Percentiles rank a stretch among this genome's conserved stretches.
These are phyloP conservation scores for Drosophila atroscutellata DNA, from an alignment of 2,888 invertebrate genomes.

Conservation along the genomic window DNA sequence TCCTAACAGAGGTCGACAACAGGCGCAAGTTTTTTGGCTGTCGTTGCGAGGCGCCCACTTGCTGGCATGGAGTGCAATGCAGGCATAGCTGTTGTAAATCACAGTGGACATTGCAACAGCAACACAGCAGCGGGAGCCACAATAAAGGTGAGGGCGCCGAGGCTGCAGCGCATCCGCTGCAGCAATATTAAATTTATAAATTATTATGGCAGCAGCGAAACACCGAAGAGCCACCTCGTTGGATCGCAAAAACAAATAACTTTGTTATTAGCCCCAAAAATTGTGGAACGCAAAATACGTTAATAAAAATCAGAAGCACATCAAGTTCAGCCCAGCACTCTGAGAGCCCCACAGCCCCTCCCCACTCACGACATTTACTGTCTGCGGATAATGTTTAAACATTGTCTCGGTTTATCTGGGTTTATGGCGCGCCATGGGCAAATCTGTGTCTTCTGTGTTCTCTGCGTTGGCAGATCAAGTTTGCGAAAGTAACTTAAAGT, in stretches of 20 bases:
- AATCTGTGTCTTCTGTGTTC: slow-evolving; percentile 24
- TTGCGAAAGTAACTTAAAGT: slow-evolving; percentile 72
- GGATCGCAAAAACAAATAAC: slow-evolving; percentile 44
- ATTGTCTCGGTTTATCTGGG: slow-evolving; percentile 67
- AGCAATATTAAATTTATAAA: slow-evolving; percentile 71
- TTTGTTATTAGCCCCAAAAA: slow-evolving; percentile 53
- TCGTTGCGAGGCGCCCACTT: slow-evolving; percentile 59
- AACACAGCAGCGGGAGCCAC: slow-evolving; percentile 26
- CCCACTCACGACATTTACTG: background rate
- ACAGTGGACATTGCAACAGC: slow-evolving; percentile 74
- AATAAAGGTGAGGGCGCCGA: slow-evolving; percentile 2
- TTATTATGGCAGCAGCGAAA: slow-evolving; percentile 53
- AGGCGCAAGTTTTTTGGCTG: slow-evolving; percentile 62
- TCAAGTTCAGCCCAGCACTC: slow-evolving; percentile 36
- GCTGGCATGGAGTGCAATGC: slow-evolving; percentile 65
- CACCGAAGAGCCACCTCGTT: background rate
- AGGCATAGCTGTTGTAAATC: slow-evolving; percentile 76
- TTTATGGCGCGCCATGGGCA: slow-evolving; percentile 56
- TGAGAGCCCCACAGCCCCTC: background rate
- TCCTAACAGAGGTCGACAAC: slow-evolving; percentile 48
- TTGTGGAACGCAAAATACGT: slow-evolving; percentile 55
- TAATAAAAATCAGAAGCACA: slow-evolving; percentile 72
- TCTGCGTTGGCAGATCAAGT: slow-evolving; percentile 55
- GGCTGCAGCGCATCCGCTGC: slow-evolving; percentile 13
- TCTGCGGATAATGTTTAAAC: slow-evolving; percentile 61